Conservation (phyloP, 2,797 vertebrate genomes). For the Harpagifer antarcticus region DNA sequence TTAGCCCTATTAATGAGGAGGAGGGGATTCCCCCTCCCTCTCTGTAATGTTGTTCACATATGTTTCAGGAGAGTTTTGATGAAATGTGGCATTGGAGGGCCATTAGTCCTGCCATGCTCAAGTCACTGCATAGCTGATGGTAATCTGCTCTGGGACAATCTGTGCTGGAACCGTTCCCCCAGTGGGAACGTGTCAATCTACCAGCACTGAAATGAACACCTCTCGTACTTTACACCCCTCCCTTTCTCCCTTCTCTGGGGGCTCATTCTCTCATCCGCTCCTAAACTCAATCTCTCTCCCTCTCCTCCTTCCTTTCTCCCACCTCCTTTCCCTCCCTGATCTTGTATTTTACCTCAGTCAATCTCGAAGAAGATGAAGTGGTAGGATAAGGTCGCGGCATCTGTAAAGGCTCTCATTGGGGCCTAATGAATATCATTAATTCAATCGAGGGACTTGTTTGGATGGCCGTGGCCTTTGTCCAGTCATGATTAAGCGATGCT, state of each 20-base stretch:
- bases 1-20: conserved; percentile 74
- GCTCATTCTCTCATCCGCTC: conserved; percentile 47
- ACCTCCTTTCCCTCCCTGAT: conserved; percentile 14
- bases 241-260: conserved; percentile 25
- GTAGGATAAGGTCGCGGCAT: conserved; percentile 79
- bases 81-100: conserved; percentile 67
- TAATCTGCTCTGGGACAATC: conserved; percentile 72
- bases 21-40: conserved; percentile 56
- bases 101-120: conserved; percentile 66
- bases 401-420: conserved; percentile 76
- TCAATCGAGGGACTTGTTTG: conserved; percentile 79
- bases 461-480: conserved; percentile 80
- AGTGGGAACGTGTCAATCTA: conserved; percentile 56
- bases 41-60: conserved; percentile 73
- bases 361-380: conserved; percentile 75
- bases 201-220: conserved; percentile 58
- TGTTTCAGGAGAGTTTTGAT: conserved; percentile 74
- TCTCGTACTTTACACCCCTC: conserved; percentile 40
- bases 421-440: conserved; percentile 86
- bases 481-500: conserved; percentile 81
- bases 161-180: conserved; percentile 53
- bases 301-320: conserved; percentile 7
- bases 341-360: conserved; percentile 68
- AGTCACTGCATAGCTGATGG: conserved; percentile 60
- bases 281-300: conserved; percentile 55